Conservation (phyloP, 1,140 invertebrate species). For the Brachionus plicatilis region DNA sequence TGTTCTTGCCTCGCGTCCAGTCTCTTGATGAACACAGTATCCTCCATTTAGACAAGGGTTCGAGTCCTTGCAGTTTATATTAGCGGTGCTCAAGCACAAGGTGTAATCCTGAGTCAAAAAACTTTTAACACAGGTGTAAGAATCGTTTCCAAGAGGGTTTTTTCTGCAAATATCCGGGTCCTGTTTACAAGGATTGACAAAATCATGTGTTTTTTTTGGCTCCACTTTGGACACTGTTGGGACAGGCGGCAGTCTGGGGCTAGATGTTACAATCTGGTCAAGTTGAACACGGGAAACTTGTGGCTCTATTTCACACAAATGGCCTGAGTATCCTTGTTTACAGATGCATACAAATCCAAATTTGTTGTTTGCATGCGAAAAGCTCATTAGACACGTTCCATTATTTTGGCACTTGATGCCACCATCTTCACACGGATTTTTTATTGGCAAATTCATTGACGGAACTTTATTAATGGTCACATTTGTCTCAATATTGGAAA, state of each 20-base stretch:
- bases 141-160: conserved; percentile 27
- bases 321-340: background rate
- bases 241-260: background rate
- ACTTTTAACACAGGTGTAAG: conserved; percentile 26
- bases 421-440: conserved; percentile 3
- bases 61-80: conserved; percentile 4
- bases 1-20: background rate
- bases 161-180: conserved; percentile 15
- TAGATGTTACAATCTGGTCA: background rate
- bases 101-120: conserved; percentile 33
- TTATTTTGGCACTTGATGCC: conserved; percentile 11
- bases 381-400: conserved; percentile 21
- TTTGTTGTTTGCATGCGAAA: conserved; percentile 18
- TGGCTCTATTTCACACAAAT: conserved; percentile 16
- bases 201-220: background rate
- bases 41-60: conserved; percentile 34
- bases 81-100: background rate
- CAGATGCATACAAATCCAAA: conserved; percentile 1
- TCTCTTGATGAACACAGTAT: background rate
- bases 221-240: background rate
- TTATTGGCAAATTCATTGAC: background rate
- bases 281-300: too few species aligned
- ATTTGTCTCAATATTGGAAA: background rate
- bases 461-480: background rate
- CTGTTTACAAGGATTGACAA: conserved; percentile 21